A percentile compares a stretch with the other conserved stretches of the same genome.
Conservation (phyloP, 2,797 vertebrate genomes). For the Liparis tanakae region DNA sequence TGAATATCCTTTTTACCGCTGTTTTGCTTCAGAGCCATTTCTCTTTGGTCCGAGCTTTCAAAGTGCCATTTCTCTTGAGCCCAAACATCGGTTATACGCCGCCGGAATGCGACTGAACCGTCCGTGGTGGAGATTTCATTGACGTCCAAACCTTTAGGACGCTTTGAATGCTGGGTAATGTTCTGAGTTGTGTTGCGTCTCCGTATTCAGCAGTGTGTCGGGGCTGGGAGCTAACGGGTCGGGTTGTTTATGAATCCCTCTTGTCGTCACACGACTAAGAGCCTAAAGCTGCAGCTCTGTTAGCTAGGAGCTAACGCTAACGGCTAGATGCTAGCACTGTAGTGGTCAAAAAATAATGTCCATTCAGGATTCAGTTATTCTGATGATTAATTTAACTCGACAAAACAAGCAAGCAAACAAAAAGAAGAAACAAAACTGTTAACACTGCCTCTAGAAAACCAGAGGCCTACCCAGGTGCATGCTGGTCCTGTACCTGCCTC, state of each 20-base stretch:
- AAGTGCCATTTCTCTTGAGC: constrained; percentile 51
- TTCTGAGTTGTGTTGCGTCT: neutral
- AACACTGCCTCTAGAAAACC: no score
- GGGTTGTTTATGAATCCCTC: neutral
- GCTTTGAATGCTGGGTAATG: constrained; percentile 29
- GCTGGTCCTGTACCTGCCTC: no score
- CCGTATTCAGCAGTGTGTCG: constrained; percentile 21
- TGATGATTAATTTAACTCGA: no score
- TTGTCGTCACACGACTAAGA: neutral
- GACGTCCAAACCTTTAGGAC: constrained; percentile 32
- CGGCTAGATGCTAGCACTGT: neutral
- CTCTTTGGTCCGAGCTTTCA: constrained; percentile 47
- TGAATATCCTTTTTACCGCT: constrained; percentile 59
- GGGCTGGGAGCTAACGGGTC: neutral
- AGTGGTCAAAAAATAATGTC: no score
- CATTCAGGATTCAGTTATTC: no score
- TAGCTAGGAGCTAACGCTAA: neutral
- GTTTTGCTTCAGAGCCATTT: constrained; percentile 47
- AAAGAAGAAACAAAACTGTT: no score
- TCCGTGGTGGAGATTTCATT: constrained; percentile 51
- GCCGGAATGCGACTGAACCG: constrained; percentile 41
- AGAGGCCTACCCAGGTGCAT: no score
- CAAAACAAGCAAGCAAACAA: no score
- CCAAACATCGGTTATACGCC: constrained; percentile 41
- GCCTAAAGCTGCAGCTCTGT: constrained; percentile 1